Conservation (phyloP, 2,888 invertebrate species). For the Pilophorus perplexus region DNA sequence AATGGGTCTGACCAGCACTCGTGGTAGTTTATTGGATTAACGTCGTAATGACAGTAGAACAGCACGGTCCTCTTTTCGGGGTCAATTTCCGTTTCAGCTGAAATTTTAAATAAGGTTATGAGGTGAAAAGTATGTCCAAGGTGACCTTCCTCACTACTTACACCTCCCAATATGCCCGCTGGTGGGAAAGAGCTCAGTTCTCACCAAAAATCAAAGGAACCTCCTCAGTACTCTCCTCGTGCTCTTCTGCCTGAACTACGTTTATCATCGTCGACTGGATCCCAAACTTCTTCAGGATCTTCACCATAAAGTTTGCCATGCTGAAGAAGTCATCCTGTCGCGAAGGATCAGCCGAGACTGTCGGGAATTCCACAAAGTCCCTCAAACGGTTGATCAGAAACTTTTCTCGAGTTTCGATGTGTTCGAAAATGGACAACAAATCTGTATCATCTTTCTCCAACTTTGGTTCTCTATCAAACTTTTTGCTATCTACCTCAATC, state of each 20-base stretch:
- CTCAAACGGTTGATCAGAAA: background rate
- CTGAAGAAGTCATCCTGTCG: background rate
- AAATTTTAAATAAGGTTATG: background rate
- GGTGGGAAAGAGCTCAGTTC: too few species aligned
- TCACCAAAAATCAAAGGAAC: too few species aligned
- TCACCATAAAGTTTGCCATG: conserved; percentile 15
- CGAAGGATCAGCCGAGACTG: conserved; percentile 9
- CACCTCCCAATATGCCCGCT: too few species aligned
- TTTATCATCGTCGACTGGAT: background rate
- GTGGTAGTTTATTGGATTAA: background rate
- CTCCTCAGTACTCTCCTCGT: too few species aligned
- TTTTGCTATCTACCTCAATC: too few species aligned
- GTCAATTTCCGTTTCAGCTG: conserved; percentile 15
- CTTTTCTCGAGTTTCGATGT: too few species aligned
- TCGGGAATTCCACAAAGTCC: conserved; percentile 20
- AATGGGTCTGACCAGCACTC: conserved; percentile 23
- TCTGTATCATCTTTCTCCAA: too few species aligned
- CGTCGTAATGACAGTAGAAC: conserved; percentile 32
- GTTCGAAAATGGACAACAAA: too few species aligned
- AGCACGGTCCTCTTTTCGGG: conserved; percentile 20
- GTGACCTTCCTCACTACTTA: too few species aligned
- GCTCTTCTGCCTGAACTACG: too few species aligned
- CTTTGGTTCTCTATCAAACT: too few species aligned
- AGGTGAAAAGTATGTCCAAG: too few species aligned
- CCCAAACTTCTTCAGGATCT: conserved; percentile 2